These are phyloP conservation scores for Psilopogon haemacephalus DNA, from an alignment of 2,113 vertebrate species.

Conservation along the genomic window DNA sequence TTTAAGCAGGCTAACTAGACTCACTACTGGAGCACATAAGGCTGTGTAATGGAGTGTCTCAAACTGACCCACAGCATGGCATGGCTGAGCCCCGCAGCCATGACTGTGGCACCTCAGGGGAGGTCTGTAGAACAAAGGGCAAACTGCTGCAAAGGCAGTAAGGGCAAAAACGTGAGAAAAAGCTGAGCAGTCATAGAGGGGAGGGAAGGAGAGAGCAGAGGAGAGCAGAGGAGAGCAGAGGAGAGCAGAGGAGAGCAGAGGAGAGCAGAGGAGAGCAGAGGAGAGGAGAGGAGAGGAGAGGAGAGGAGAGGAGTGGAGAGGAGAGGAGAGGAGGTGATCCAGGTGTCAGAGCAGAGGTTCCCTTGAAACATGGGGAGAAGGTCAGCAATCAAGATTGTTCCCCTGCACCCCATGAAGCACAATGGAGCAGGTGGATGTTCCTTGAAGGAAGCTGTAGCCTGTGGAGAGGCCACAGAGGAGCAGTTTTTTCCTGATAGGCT, in stretches of 20 bases:
- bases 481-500: background rate
- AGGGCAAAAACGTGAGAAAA: background rate
- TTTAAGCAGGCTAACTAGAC: background rate
- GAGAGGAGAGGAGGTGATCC: background rate
- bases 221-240: no score
- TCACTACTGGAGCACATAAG: background rate
- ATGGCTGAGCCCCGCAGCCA: accelerated
- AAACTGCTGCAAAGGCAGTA: background rate
- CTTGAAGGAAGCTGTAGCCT: background rate
- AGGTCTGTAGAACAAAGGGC: accelerated
- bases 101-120: accelerated
- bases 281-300: accelerated
- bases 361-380: background rate
- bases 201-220: no score
- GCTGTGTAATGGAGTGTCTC: background rate
- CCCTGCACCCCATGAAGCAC: background rate
- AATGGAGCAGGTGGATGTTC: background rate
- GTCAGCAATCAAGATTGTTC: background rate
- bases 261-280: no score
- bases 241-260: no score
- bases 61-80: accelerated
- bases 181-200: accelerated
- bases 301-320: no score
- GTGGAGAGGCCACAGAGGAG: accelerated
- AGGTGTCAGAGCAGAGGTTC: accelerated